Base-by-base conservation (phyloP, 2,113 vertebrate species). In the Odocoileus hemionus region DNA sequence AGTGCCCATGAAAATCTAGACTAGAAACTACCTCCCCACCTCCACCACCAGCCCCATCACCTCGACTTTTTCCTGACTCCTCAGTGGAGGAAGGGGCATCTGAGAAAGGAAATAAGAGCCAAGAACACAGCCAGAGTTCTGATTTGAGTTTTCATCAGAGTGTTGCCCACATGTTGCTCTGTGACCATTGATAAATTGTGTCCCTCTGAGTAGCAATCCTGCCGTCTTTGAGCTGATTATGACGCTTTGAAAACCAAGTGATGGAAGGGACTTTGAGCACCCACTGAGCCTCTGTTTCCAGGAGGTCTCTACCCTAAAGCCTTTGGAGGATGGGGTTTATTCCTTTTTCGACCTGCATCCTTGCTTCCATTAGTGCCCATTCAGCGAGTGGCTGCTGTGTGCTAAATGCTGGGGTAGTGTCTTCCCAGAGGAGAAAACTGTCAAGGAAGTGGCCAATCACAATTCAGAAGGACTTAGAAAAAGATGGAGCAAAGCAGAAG, bases 1-100 rank as follows among this genome's bases (percentile, higher is more conserved):
- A 5, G 95, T 92, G 94, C 97, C 96, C 97, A 67, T 43, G 74
- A 92, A 97, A 95, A 70, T 67, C 43, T 3, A 30, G 86, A 60
- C 10, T 36, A 80, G 64, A 50, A 55, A 84, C n/a, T 57, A 21
- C 12, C 8, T 36, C 47, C 39, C 54, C 61, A 12, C n/a, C 12
- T 3, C 12, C 0, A 12, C 57, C 33, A 12, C 33, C 12, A 1
- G 9, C 13, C 9, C 21, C 0, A 0, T 84, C 89, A 43, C 86
- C 89, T 45, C 0, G 3, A 17, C 4, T 39, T 52, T 82, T 30
- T 30, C 61, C 78, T 30, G 76, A 86, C 47, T 52, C 36, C 25
- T 7, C 1, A 3, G 13, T 19, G 7, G 43, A 33, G 33, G 26
- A 9, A 67, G 55, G 43, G 64, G 12, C 47, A 3, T n/a, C 54